Conservation (phyloP, 2,113 vertebrate species). For the Symphodus melops region DNA sequence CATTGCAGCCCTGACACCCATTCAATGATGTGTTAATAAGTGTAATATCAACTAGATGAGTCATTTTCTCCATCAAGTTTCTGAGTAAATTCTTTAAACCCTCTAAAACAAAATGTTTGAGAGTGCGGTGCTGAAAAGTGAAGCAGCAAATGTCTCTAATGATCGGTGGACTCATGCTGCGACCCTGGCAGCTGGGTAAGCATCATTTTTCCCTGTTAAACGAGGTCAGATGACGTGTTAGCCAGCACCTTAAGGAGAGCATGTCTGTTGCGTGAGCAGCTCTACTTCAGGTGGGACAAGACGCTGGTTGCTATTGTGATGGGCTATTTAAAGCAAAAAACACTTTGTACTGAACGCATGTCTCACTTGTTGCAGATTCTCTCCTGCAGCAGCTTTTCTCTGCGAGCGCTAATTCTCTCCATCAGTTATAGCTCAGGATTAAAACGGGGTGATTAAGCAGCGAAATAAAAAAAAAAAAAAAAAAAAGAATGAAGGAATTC, state of each 20-base stretch:
- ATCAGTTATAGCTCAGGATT: neutral
- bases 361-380: no score
- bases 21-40: neutral
- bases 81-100: neutral
- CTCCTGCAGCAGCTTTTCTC: no score
- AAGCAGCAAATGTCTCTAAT: neutral
- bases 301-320: neutral
- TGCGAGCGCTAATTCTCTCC: neutral
- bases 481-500: constrained; percentile 19
- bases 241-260: neutral
- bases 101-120: neutral
- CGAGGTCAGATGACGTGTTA: neutral
- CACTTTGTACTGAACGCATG: neutral
- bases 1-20: neutral
- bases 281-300: neutral
- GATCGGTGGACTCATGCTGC: neutral
- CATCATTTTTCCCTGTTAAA: neutral
- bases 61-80: neutral
- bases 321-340: neutral
- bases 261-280: neutral
- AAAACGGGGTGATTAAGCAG: constrained; percentile 3
- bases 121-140: neutral
- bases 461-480: constrained; percentile 1
- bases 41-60: constrained; percentile 19
- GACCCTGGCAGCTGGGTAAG: neutral